A percentile compares a stretch with the other conserved stretches of the same genome.
Conservation (phyloP, 2,888 invertebrate genomes). For the Pandemis cinnamomeana region DNA sequence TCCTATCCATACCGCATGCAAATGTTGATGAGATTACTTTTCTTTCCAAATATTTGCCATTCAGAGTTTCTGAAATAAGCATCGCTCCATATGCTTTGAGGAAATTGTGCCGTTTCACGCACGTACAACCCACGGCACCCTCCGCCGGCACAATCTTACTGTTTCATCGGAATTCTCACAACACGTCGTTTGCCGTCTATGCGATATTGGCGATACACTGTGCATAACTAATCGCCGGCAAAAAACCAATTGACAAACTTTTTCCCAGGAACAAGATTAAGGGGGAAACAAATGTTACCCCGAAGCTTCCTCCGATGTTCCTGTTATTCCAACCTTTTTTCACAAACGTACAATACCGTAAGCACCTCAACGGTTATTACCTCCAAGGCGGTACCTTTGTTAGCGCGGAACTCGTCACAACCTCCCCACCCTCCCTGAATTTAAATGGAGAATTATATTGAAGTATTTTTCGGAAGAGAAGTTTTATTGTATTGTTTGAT, state of each 20-base stretch:
- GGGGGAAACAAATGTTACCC: slow-evolving; percentile 61
- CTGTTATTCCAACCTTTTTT: slow-evolving; percentile 66
- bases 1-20: neutral
- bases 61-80: slow-evolving; percentile 27
- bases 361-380: slow-evolving; percentile 74
- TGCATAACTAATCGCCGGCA: slow-evolving; percentile 32
- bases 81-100: slow-evolving; percentile 25
- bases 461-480: slow-evolving; percentile 83
- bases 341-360: slow-evolving; percentile 64
- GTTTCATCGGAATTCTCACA: slow-evolving; percentile 27
- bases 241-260: slow-evolving; percentile 28
- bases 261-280: slow-evolving; percentile 37
- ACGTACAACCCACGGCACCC: slow-evolving; percentile 22
- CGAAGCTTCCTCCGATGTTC: slow-evolving; percentile 54
- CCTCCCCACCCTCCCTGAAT: slow-evolving; percentile 75
- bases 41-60: slow-evolving; percentile 29
- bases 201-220: slow-evolving; percentile 26
- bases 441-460: slow-evolving; percentile 84
- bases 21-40: slow-evolving; percentile 9
- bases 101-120: slow-evolving; percentile 34
- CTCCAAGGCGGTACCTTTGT: slow-evolving; percentile 72
- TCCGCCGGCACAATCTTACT: slow-evolving; percentile 29
- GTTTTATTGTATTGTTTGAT: slow-evolving; percentile 85
- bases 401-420: slow-evolving; percentile 60
- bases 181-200: slow-evolving; percentile 28